Percentiles rank a stretch among this genome's conserved stretches.
Evolutionary conservation across 2,888 invertebrate species (phyloP).

Genomic region (Nudaria mundana): DNA sequence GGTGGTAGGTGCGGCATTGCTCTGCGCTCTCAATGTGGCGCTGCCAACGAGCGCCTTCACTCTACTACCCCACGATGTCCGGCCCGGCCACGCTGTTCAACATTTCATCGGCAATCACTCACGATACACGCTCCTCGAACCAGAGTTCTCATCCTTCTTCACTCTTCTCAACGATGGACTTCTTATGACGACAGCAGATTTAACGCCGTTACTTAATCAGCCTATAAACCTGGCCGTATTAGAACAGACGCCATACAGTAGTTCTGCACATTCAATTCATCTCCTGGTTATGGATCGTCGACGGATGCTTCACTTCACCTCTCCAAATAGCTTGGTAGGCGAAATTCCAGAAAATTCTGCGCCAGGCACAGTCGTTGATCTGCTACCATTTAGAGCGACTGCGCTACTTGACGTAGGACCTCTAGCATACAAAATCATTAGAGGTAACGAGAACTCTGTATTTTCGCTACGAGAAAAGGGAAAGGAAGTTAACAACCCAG

Average conservation of each 20-base stretch:
- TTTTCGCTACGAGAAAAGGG: constrained; percentile 86
- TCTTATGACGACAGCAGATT: constrained; percentile 94
- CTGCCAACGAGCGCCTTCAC: constrained; percentile 68
- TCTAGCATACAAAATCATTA: constrained; percentile 89
- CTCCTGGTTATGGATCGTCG: constrained; percentile 91
- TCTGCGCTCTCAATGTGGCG: constrained; percentile 58
- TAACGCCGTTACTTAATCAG: constrained; percentile 89
- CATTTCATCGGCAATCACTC: constrained; percentile 84
- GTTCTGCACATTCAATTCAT: constrained; percentile 89
- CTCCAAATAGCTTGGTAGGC: constrained; percentile 83
- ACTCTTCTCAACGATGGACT: constrained; percentile 93
- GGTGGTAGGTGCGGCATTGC: constrained; percentile 66
- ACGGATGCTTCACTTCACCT: constrained; percentile 90
- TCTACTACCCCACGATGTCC: constrained; percentile 93
- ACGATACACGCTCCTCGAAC: constrained; percentile 84
- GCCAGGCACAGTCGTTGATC: constrained; percentile 85
- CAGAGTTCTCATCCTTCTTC: constrained; percentile 91
- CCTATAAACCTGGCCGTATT: constrained; percentile 91
- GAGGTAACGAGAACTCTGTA: constrained; percentile 87
- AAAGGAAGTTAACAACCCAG: constrained; percentile 61
- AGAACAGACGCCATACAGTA: constrained; percentile 90
- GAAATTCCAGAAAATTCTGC: constrained; percentile 89
- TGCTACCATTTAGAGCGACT: constrained; percentile 87
- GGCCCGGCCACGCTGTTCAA: constrained; percentile 93
- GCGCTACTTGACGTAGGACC: constrained; percentile 84